Evolutionary conservation across 2,888 invertebrate species (phyloP), one percentile per base, ranked within the genome.

Genomic region (Sussaba pulchella): DNA sequence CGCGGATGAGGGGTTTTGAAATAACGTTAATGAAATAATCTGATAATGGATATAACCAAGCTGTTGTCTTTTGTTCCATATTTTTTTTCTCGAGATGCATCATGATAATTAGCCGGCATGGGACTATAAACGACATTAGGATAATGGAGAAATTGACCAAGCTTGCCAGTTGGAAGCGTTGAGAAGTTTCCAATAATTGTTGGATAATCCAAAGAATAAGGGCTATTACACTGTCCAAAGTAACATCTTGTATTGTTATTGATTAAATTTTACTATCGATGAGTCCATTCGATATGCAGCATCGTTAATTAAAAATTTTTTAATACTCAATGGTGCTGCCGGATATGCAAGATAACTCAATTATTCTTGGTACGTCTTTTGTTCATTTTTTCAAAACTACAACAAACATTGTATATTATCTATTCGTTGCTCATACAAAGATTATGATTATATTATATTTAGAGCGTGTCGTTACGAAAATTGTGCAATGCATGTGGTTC

Each of bases 81-180:
- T 57, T 69, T 82, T 64, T 78, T 57, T 78, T 31, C 79, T 78
- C 75, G 41, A 77, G 77, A 57, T 41, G 75, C 69, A 73, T 12
- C 17, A 57, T 47, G 21, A 59, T 2, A 71, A 50, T 43, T 73
- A n/a, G 47, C 64, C 66, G 57, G 52, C 9, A 57, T 50, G n/a
- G n/a, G 36, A 72, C 45, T 24, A 19, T 36, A 31, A 31, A 31
- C 6, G 31, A 31, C 31, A 31, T 31, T 5, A 31, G 2, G 6
- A 31, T 31, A 6, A 31, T 31, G 31, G 6, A 31, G 2, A 31
- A 31, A 31, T 31, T 31, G 31, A 31, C 6, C 2, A 31, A 31
- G 6, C 2, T 5, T 31, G 31, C 31, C 31, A 31, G 31, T 31
- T 31, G 31, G 31, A 31, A 31, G 31, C 31, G 31, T 5, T 31